A percentile compares a stretch with the other conserved stretches of the same genome.
These are phyloP conservation scores for Sitta europaea DNA, from an alignment of 2,113 vertebrate species.

Conservation along the genomic window DNA sequence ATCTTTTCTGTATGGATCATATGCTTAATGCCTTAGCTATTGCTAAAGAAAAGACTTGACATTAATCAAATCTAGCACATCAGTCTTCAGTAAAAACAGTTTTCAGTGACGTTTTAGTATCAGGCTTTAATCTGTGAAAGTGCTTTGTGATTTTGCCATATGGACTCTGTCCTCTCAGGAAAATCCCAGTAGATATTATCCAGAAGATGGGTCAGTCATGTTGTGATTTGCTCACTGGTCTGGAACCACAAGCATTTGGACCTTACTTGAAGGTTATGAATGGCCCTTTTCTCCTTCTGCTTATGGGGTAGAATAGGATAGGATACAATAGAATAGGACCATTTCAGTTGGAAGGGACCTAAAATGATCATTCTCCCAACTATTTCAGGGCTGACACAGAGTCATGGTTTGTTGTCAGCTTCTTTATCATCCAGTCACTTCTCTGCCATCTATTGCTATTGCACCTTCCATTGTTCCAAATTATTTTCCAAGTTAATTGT, in stretches of 20 bases:
- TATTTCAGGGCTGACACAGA: not conserved
- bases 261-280: not conserved
- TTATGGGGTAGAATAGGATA: not conserved
- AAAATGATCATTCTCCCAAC: not conserved
- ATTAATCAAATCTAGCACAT: not conserved
- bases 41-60: not conserved
- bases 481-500: not conserved
- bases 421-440: not conserved
- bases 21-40: not conserved
- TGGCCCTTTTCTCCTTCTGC: not conserved
- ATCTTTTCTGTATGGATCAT: not conserved
- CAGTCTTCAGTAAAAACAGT: not conserved
- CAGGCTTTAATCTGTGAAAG: not conserved
- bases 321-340: not conserved
- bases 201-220: not conserved
- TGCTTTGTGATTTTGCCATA: not conserved
- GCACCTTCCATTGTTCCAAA: not conserved
- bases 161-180: not conserved
- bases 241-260: not conserved
- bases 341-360: not conserved
- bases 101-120: not conserved
- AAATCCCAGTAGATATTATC: not conserved
- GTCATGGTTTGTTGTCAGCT: not conserved
- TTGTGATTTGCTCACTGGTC: not conserved
- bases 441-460: not conserved